These are phyloP conservation scores for Volucella bombylans DNA, from an alignment of 2,888 invertebrate genomes.

Conservation along the genomic window DNA sequence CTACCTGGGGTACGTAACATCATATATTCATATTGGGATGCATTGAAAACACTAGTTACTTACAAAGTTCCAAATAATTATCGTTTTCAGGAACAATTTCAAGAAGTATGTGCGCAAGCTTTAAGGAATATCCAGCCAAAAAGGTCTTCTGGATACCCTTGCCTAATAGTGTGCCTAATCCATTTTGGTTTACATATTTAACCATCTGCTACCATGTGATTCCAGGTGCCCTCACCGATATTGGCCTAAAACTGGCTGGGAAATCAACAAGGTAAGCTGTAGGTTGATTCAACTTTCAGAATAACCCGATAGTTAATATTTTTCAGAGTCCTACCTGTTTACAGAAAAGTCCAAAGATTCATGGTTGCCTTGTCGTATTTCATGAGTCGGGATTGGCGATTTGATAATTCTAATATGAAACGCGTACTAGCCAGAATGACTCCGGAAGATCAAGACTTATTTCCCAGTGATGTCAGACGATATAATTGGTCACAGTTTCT, in stretches of 20 bases:
- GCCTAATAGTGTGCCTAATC: conserved; percentile 55
- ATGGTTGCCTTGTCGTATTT: conserved; percentile 72
- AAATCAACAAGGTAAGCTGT: conserved; percentile 44
- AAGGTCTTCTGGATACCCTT: conserved; percentile 72
- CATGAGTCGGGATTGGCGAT: conserved; percentile 68
- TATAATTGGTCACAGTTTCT: conserved; percentile 59
- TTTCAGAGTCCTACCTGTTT: conserved; percentile 74
- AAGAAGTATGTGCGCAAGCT: conserved; percentile 4
- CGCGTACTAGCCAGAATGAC: conserved; percentile 73
- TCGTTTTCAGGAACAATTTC: conserved; percentile 53
- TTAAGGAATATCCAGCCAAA: conserved; percentile 57
- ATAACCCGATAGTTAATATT: background rate
- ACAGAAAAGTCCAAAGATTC: conserved; percentile 74
- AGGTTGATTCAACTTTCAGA: background rate
- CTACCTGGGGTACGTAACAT: conserved; percentile 62
- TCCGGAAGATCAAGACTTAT: conserved; percentile 72
- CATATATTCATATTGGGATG: background rate
- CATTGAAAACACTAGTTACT: background rate
- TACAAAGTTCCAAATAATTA: background rate
- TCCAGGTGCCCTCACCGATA: conserved; percentile 73
- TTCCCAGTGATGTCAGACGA: conserved; percentile 74
- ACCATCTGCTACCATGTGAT: conserved; percentile 75
- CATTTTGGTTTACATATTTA: conserved; percentile 69
- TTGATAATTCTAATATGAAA: conserved; percentile 75
- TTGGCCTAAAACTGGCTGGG: conserved; percentile 45